Percentiles rank a stretch among this genome's conserved stretches.
These are phyloP conservation scores for Himalopsyche phryganea DNA, from an alignment of 1,140 invertebrate species.

Conservation along the genomic window DNA sequence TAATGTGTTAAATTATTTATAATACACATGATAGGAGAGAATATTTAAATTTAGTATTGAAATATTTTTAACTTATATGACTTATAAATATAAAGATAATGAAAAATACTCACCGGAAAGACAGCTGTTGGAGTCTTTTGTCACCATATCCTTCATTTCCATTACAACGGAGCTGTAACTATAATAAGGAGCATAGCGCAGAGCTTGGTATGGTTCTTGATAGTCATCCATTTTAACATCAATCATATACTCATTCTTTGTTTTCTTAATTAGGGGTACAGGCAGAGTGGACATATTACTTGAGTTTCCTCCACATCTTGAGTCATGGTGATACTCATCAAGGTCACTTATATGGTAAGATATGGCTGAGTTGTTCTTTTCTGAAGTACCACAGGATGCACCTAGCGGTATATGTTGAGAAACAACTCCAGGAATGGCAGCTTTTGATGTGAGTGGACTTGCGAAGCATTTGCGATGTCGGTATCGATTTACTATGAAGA, in stretches of 20 bases:
- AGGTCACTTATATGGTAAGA: constrained; percentile 44
- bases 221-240: constrained; percentile 70
- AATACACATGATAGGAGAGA: too few relatives aligned
- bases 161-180: constrained; percentile 74
- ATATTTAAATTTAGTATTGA: too few relatives aligned
- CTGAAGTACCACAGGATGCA: constrained; percentile 26
- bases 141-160: constrained; percentile 69
- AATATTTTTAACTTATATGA: too few relatives aligned
- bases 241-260: constrained; percentile 46
- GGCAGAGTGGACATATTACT: constrained; percentile 53
- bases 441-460: constrained; percentile 66
- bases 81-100: too few relatives aligned
- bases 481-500: constrained; percentile 73
- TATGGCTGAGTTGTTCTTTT: constrained; percentile 40
- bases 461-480: constrained; percentile 74
- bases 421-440: constrained; percentile 41
- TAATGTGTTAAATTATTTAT: too few relatives aligned
- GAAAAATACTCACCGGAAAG: constrained; percentile 44
- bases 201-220: constrained; percentile 74
- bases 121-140: constrained; percentile 57
- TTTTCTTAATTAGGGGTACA: constrained; percentile 51
- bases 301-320: constrained; percentile 46
- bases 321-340: constrained; percentile 42
- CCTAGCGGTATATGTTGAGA: constrained; percentile 23
- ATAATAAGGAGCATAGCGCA: constrained; percentile 73